These are phyloP conservation scores for Siderastrea siderea DNA, from an alignment of 92 coral and sea anemone species.

Conservation along the genomic window DNA sequence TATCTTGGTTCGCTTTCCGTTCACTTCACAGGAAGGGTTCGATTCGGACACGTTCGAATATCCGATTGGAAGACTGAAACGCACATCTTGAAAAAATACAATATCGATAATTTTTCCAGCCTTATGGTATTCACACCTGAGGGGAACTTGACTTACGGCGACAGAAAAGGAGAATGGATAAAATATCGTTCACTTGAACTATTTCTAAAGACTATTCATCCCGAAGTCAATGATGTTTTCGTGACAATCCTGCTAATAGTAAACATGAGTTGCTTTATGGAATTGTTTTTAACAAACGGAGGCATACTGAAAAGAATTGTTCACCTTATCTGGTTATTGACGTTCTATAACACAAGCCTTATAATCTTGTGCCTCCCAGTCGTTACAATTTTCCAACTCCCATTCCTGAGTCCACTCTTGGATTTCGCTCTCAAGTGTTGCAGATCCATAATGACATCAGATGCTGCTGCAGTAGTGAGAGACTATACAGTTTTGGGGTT, in stretches of 20 bases:
- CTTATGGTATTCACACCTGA: constrained; percentile 92
- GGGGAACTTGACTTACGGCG: constrained; percentile 84
- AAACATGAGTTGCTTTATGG: constrained; percentile 86
- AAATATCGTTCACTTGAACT: constrained; percentile 80
- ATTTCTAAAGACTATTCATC: constrained; percentile 88
- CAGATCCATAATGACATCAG: constrained; percentile 86
- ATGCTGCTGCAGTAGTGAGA: constrained; percentile 80
- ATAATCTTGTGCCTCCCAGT: constrained; percentile 88
- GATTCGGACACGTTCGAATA: constrained; percentile 86
- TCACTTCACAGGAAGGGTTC: constrained; percentile 94
- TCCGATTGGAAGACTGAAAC: constrained; percentile 60
- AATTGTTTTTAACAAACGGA: constrained; percentile 86
- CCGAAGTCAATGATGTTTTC: constrained; percentile 96
- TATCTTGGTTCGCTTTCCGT: constrained; percentile 91
- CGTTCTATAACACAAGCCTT: constrained; percentile 86
- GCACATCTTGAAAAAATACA: constrained; percentile 72
- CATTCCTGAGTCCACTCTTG: constrained; percentile 78
- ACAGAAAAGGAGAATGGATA: constrained; percentile 85
- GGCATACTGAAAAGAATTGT: constrained; percentile 89
- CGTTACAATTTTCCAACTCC: constrained; percentile 82
- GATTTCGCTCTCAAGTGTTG: constrained; percentile 77
- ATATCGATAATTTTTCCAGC: constrained; percentile 74
- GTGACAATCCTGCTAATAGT: constrained; percentile 76
- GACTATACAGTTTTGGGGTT: constrained; percentile 66
- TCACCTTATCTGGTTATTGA: constrained; percentile 71